Base-by-base conservation (phyloP, 2,888 invertebrate species). In the Epinotia nisella region DNA sequence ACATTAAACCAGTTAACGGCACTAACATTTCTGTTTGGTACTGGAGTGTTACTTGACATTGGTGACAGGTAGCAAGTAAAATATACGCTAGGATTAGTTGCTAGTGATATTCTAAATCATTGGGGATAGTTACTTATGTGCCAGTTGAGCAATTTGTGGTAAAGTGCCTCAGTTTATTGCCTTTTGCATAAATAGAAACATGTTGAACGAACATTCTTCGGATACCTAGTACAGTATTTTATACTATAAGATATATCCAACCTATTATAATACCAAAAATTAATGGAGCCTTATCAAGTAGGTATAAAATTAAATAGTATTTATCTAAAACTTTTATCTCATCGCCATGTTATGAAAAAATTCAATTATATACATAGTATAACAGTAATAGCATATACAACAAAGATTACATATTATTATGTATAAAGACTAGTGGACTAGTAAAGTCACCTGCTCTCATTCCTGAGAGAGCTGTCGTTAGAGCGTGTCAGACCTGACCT, bases 1-100 rank as follows among this genome's bases (percentile, higher is more conserved):
- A 92, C 85, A 92, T 92, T 87, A 90, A 91, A 91, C 82, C 89
- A 86, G 87, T 91, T 90, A 90, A 90, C 88, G 85, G 89, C 79
- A 90, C 90, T 90, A 90, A 88, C 87, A 84, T 79, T 78, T 77
- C 71, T 61, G 69, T 74, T 69, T 64, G 7, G 21, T 45, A 49
- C 19, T 59, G 41, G 55, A 66, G 41, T 56, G 53, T 29, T 51
- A 29, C 49, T 45, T 62, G 24, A 53, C 51, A 56, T 65, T 39
- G 17, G 24, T 24, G 24, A 35, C 5, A 11, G 17, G 51, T 62
- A 15, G n/a, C n/a, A 9, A n/a, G 17, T 7, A 49, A 35, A 29
- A 35, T 2, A 17, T n/a, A 13, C n/a, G 29, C 17, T 49, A 51
- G 62, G 29, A 62, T 29, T 62, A 53, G 53, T 62, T 45, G 51